Evolutionary conservation across 2,113 vertebrate genomes (phyloP).

Genomic region (Cathartes aura): DNA sequence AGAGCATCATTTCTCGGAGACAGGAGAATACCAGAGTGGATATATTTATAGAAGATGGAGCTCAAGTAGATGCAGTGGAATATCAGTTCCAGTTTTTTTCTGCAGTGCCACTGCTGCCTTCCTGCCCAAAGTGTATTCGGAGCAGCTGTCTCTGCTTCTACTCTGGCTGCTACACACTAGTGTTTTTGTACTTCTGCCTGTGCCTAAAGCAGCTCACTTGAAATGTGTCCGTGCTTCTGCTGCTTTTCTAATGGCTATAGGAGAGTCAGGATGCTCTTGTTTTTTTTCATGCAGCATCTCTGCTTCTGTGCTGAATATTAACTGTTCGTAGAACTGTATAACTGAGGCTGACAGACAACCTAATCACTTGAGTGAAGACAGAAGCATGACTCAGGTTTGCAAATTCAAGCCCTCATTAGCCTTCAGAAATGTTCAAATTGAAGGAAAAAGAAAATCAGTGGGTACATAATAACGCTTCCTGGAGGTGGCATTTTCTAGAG

Average conservation of each 20-base stretch:
- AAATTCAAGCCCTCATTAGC: background rate
- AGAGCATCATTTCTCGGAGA: background rate
- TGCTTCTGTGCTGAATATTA: background rate
- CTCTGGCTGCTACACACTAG: background rate
- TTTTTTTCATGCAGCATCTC: background rate
- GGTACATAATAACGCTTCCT: background rate
- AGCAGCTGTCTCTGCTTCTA: background rate
- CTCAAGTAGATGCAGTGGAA: background rate
- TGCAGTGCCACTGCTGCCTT: background rate
- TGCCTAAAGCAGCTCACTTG: background rate
- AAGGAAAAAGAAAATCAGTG: background rate
- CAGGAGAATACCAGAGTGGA: background rate
- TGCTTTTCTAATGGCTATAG: background rate
- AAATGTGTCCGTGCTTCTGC: background rate
- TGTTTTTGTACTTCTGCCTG: background rate
- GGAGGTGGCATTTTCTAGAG: background rate
- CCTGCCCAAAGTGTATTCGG: background rate
- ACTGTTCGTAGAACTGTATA: background rate
- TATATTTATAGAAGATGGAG: background rate
- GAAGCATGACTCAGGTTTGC: background rate
- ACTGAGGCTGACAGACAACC: background rate
- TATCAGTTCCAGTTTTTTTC: background rate
- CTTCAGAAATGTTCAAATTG: background rate
- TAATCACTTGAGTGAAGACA: background rate
- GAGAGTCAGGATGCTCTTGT: background rate